Base-by-base conservation (phyloP, 1,140 invertebrate species). In the Drosophila micromelanica region DNA sequence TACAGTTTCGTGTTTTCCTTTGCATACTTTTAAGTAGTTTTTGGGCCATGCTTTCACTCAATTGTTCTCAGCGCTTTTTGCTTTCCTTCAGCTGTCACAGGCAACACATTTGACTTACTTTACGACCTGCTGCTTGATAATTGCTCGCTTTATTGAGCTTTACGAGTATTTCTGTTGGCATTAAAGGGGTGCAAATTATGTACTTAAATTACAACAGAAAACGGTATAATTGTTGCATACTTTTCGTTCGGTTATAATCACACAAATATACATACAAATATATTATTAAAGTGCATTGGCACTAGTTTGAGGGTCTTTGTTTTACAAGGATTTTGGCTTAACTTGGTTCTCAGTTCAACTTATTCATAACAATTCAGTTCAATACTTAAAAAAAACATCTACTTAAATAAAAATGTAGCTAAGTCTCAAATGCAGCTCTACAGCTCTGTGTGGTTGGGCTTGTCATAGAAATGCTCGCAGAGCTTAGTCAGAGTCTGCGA, bases 61-160 rank as follows among this genome's bases (percentile, higher is more conserved):
- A 60, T 51, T 68, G 37, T 43, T 43, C n/a, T 9, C 46, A 68
- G 60, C 5, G 35, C 62, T 76, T 86, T 78, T 87, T 86, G 75
- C 71, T 89, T 84, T 89, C 73, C 59, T 76, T 73, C 69, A 46
- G 27, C n/a, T 35, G 20, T 69, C 54, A 62, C 71, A 54, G 71
- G 63, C 45, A 61, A 86, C 61, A 68, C 64, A 71, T 79, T 79
- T 76, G 76, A 65, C 84, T 89, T 84, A 89, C 82, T 76, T 87
- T 89, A 78, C 56, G 74, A 62, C 64, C 69, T 38, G 78, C 38
- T 59, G 69, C 51, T 85, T 72, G 80, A 82, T 81, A 78, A 69
- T 62, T 62, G 74, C 57, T 57, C 55, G 72, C 59, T 73, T 68
- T 69, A 84, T 86, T 69, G 62, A 43, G 45, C 69, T 70, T 74